phyloP scores from a whole-genome alignment of 2,888 invertebrate genomes.

The Syrista parreyssii region DNA sequence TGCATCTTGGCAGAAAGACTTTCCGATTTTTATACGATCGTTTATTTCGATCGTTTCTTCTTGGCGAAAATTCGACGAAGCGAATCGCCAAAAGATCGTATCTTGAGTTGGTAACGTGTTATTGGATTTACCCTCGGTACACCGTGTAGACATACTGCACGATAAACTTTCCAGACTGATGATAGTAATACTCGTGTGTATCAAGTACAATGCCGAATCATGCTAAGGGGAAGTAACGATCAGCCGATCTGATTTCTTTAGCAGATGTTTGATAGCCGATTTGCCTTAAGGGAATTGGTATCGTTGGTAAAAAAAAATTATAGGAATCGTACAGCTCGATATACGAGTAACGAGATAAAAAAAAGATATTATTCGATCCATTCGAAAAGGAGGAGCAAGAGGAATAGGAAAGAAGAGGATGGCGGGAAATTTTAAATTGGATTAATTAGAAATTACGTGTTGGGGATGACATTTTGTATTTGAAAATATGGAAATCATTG shows the following conservation, averaged over 20 bases:
- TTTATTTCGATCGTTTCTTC: neutral
- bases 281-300: neutral
- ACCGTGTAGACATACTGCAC: constrained; percentile 28
- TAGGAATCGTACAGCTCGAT: neutral
- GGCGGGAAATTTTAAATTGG: neutral
- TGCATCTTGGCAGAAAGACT: neutral
- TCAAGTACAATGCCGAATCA: constrained; percentile 10
- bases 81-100: neutral
- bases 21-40: neutral
- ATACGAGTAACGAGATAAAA: neutral
- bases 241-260: constrained; percentile 31
- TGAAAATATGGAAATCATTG: neutral
- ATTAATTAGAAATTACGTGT: neutral
- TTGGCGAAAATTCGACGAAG: neutral
- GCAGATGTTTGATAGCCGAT: neutral
- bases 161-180: constrained; percentile 37
- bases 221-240: constrained; percentile 36
- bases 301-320: neutral
- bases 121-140: constrained; percentile 28
- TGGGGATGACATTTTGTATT: neutral
- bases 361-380: neutral
- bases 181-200: constrained; percentile 40
- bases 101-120: constrained; percentile 32
- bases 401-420: neutral
- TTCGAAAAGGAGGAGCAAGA: neutral